phyloP scores from a whole-genome alignment of 2,888 invertebrate species.

The Melanophora roralis region DNA sequence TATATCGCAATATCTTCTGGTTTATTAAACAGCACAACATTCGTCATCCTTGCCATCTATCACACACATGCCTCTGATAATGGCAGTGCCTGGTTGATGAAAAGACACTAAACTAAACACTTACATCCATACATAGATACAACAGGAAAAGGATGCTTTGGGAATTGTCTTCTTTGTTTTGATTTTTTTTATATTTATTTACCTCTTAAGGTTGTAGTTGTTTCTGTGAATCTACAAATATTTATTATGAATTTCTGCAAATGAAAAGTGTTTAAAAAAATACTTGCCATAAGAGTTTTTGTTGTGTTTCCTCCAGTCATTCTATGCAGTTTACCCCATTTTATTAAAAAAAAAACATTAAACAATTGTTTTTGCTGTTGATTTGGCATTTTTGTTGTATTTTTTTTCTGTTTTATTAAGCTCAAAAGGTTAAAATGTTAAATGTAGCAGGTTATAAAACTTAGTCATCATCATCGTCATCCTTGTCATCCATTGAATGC shows the following conservation, averaged over 20 bases:
- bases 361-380: conserved; percentile 28
- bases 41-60: conserved; percentile 3
- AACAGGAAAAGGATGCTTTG: conserved; percentile 28
- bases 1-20: conserved; percentile 32
- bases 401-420: background rate
- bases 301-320: background rate
- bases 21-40: conserved; percentile 58
- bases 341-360: conserved; percentile 21
- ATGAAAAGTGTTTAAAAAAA: too few species aligned
- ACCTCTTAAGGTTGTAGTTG: conserved; percentile 30
- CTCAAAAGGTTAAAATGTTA: conserved; percentile 60
- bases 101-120: background rate
- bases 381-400: background rate
- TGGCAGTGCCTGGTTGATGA: background rate
- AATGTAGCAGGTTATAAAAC: conserved; percentile 53
- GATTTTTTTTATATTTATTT: conserved; percentile 12
- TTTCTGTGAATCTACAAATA: background rate
- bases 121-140: background rate
- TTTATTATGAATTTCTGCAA: background rate
- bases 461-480: conserved; percentile 5
- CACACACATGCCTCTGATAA: conserved; percentile 20
- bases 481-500: background rate
- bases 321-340: conserved; percentile 19
- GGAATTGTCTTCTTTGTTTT: conserved; percentile 3
- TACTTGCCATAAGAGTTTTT: background rate